Percentiles rank a stretch among this genome's conserved stretches.
phyloP scores from a whole-genome alignment of 2,888 invertebrate genomes.

The Abrostola tripartita region DNA sequence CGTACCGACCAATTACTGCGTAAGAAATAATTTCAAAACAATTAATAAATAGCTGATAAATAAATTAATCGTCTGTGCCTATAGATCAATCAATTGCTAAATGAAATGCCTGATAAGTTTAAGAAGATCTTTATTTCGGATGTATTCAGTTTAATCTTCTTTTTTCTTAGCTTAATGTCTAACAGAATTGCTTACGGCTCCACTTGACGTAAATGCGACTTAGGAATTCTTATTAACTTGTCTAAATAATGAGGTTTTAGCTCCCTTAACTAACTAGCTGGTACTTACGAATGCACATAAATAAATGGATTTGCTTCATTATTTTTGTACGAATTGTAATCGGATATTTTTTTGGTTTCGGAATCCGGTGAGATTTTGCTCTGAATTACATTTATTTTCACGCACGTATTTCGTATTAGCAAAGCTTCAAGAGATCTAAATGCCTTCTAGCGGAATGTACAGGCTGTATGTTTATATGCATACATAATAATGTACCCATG shows the following conservation, averaged over 20 bases:
- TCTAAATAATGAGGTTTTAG: slow-evolving; percentile 76
- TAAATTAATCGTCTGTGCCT: neutral
- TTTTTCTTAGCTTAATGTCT: slow-evolving; percentile 75
- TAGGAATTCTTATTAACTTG: slow-evolving; percentile 82
- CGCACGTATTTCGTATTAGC: neutral
- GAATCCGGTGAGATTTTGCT: slow-evolving; percentile 1
- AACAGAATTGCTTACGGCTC: slow-evolving; percentile 70
- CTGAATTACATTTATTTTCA: slow-evolving; percentile 11
- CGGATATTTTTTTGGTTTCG: slow-evolving; percentile 24
- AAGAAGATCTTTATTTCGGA: slow-evolving; percentile 61
- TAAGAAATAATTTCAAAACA: too few relatives aligned
- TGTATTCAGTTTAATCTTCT: slow-evolving; percentile 70
- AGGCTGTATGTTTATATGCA: neutral
- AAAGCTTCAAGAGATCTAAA: slow-evolving; percentile 1
- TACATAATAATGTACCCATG: neutral
- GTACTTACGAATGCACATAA: slow-evolving; percentile 39
- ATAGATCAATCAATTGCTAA: slow-evolving; percentile 26
- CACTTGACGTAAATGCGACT: slow-evolving; percentile 82
- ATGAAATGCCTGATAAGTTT: slow-evolving; percentile 24
- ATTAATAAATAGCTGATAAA: neutral
- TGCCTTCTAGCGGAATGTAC: neutral
- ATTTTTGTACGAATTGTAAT: slow-evolving; percentile 45
- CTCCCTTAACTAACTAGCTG: slow-evolving; percentile 50
- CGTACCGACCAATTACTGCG: too few relatives aligned
- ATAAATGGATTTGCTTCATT: slow-evolving; percentile 53